Evolutionary conservation across 2,113 vertebrate species (phyloP).

Genomic region (Nycticorax nycticorax): DNA sequence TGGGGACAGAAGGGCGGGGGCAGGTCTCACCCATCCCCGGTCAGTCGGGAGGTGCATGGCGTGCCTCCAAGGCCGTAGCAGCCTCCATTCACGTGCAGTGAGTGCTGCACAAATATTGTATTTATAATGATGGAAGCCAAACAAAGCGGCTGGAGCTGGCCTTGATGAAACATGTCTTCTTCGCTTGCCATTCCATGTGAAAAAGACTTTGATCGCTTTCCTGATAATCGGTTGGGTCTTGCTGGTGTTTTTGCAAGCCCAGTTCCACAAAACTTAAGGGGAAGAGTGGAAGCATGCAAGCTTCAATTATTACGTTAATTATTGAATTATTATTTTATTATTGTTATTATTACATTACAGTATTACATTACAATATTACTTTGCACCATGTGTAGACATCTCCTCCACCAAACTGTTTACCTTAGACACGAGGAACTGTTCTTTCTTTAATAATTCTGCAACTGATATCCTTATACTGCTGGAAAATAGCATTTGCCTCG

Average conservation of each 20-base stretch:
- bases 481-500: not conserved
- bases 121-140: not conserved
- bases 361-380: not conserved
- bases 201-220: not conserved
- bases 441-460: not conserved
- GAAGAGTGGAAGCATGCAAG: not conserved
- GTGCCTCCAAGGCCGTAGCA: not conserved
- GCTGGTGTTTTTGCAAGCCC: not conserved
- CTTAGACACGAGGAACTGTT: not conserved
- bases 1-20: not conserved
- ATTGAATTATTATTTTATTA: too few relatives aligned
- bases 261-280: not conserved
- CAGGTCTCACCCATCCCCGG: not conserved
- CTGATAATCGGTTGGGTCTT: not conserved
- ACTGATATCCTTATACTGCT: not conserved
- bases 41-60: rapidly evolving
- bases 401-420: not conserved
- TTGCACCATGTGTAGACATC: not conserved
- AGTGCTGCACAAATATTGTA: not conserved
- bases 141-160: not conserved
- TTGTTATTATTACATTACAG: too few relatives aligned
- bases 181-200: not conserved
- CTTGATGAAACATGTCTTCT: not conserved
- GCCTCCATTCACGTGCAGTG: not conserved
- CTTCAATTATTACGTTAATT: not conserved